These are phyloP conservation scores for Macaca fascicularis DNA, from an alignment of 2,113 vertebrate species.

Conservation along the genomic window T2T-MFA8v1.1 NC_088389.1:36755501-36756000, in stretches of 20 bases:
- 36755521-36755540: background rate
- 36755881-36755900: background rate
- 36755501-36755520: background rate
- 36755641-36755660: background rate
- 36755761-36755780: background rate
- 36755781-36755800: background rate
- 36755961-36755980: background rate
- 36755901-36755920: background rate
- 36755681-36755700: accelerated
- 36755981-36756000: background rate
- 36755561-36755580: background rate
- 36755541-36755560: too few species aligned
- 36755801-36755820: background rate
- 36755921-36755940: background rate
- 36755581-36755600: background rate
- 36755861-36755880: background rate
- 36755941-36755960: background rate
- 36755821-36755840: background rate
- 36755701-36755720: background rate
- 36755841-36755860: background rate
- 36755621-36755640: background rate
- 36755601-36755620: background rate
- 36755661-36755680: background rate
- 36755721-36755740: background rate
- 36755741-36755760: background rate